Percentiles rank a stretch among this genome's conserved stretches.
These are phyloP conservation scores for Falco naumanni DNA, from an alignment of 2,797 vertebrate species.

Conservation along the genomic window DNA sequence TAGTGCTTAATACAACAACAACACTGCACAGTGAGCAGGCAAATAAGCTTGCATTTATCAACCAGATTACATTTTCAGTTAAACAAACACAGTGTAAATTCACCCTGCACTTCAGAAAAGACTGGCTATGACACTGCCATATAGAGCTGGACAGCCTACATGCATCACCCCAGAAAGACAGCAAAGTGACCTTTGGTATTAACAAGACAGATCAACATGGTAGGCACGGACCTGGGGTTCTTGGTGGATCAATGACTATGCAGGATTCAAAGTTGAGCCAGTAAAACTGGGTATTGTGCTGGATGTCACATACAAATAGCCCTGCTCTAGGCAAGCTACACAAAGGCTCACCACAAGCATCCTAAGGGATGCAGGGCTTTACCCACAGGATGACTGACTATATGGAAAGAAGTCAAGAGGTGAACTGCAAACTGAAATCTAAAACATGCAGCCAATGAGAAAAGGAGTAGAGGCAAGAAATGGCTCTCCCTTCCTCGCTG, in stretches of 20 bases:
- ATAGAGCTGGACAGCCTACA: fast-evolving
- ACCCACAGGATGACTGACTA: neutral
- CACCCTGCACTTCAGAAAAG: neutral
- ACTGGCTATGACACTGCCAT: fast-evolving
- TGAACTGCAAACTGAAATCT: neutral
- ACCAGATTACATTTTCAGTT: neutral
- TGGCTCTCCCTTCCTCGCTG: neutral
- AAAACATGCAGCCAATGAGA: neutral
- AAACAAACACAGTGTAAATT: neutral
- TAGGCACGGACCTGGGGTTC: neutral
- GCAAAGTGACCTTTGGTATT: neutral
- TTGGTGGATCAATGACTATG: fast-evolving
- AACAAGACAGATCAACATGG: too few relatives aligned
- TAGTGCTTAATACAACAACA: neutral
- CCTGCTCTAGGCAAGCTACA: neutral
- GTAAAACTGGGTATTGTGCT: neutral
- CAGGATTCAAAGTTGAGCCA: neutral
- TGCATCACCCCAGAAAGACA: neutral
- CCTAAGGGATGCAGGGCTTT: neutral
- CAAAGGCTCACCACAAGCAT: neutral
- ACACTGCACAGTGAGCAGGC: neutral
- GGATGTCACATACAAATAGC: neutral
- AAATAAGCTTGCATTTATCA: neutral
- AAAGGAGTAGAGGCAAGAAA: neutral
- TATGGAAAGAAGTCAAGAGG: neutral